Percentiles rank a stretch among this genome's conserved stretches.
Conservation (phyloP, 2,888 invertebrate species). For the Eulithis prunata region DNA sequence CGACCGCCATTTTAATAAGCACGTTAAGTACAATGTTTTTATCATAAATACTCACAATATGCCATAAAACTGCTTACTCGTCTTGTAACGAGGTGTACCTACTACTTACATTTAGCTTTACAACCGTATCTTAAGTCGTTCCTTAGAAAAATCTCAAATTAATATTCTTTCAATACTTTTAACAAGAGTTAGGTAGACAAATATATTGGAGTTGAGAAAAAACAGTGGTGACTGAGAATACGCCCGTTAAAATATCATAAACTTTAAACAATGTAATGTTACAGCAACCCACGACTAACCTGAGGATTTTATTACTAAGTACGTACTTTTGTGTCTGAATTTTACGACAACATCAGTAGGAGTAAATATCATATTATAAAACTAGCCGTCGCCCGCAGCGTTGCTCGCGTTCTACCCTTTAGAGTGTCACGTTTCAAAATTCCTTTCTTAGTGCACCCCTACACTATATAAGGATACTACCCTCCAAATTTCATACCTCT, state of each 20-base stretch:
- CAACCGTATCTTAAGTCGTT: neutral
- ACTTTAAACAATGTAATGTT: slow-evolving; percentile 11
- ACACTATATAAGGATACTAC: no score
- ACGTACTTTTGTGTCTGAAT: neutral
- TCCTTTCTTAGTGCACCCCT: no score
- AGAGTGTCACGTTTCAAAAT: no score
- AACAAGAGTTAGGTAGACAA: no score
- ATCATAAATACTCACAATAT: slow-evolving; percentile 3
- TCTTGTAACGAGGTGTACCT: neutral
- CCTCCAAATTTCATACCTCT: no score
- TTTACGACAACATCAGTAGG: slow-evolving; percentile 7
- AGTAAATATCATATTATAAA: neutral
- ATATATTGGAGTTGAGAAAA: neutral
- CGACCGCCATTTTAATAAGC: neutral
- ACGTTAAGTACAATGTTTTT: neutral
- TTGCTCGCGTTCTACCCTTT: no score
- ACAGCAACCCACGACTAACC: slow-evolving; percentile 8
- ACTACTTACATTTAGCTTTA: neutral
- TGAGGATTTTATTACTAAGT: slow-evolving; percentile 5
- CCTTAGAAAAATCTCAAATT: neutral
- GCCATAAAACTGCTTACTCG: neutral
- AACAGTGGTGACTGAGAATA: neutral
- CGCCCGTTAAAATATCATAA: neutral
- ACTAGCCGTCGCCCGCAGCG: no score
- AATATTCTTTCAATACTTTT: no score